Evolutionary conservation across 2,113 vertebrate species (phyloP), one percentile per base, ranked within the genome.

Genomic region (Sarotherodon lohbergeri): DNA sequence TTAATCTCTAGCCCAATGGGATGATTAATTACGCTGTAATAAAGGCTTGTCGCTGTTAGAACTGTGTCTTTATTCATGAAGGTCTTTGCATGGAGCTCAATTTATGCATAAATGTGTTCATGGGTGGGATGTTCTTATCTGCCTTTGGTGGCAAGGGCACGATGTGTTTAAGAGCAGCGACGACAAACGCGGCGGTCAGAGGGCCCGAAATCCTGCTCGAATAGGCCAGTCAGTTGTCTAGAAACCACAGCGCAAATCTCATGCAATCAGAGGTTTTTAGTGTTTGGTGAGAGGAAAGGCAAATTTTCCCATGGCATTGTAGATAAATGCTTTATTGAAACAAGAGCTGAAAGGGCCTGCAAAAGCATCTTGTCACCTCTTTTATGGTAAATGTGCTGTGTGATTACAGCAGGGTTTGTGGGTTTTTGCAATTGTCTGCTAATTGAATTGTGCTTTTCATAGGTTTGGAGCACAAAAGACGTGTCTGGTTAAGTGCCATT

Each of bases 21-120:
- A 94, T 94, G 94, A 96, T 95, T 94, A 95, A 95, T 94, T 94
- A 89, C 63, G 19, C 48, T 41, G 76, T 93, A 92, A 94, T 93
- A 91, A 93, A 89, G 83, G 84, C 81, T 86, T 55, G 88, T 92
- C 73, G 39, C 86, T 83, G 80, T 86, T 82, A n/a, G 82, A 83
- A 89, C 86, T 86, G 79, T 89, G 87, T 84, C 86, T 88, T 90
- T 91, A 91, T 88, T 91, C 85, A 88, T 88, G 84, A 90, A 89
- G 83, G 82, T 48, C 84, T 71, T 71, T 57, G n/a, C 83, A 63
- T n/a, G 43, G 83, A 71, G 90, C 86, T n/a, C 39, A 87, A 94
- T 95, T 95, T 95, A 89, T 79, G 93, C 95, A 93, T 93, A 91
- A 95, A 94, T 94, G 88, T 89, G 50, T 76, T 93, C 57, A 86